Evolutionary conservation across 2,888 invertebrate species (phyloP).

Genomic region (Heliothis peltigera): DNA sequence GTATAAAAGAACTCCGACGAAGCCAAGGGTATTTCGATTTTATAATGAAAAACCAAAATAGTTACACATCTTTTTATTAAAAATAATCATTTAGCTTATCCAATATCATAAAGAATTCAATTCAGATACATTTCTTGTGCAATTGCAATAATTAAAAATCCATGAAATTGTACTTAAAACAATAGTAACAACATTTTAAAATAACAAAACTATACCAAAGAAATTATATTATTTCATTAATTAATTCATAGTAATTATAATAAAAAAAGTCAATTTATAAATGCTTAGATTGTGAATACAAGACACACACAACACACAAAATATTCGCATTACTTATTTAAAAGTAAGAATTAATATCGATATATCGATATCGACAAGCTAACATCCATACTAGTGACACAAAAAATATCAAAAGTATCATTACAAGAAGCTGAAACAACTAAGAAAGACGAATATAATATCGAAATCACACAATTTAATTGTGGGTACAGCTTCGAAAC

Average conservation of each 20-base stretch:
- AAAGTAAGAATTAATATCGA: constrained; percentile 19
- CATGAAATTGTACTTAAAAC: constrained; percentile 33
- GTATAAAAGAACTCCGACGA: too few relatives aligned
- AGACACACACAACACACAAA: constrained; percentile 37
- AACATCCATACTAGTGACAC: constrained; percentile 14
- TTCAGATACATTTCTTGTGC: constrained; percentile 49
- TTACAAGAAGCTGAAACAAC: constrained; percentile 21
- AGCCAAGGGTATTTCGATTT: too few relatives aligned
- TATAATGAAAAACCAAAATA: constrained; percentile 6
- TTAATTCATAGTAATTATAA: constrained; percentile 13
- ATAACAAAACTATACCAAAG: constrained; percentile 32
- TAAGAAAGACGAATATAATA: constrained; percentile 20
- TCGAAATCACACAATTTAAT: constrained; percentile 39
- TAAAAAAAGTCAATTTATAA: constrained; percentile 26
- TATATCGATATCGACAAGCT: constrained; percentile 20
- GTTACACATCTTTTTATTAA: constrained; percentile 59
- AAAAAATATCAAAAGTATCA: constrained; percentile 3
- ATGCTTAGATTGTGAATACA: constrained; percentile 21
- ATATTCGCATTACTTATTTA: constrained; percentile 12
- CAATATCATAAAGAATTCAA: constrained; percentile 40
- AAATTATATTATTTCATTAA: constrained; percentile 30
- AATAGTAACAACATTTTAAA: constrained; percentile 30
- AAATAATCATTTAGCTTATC: constrained; percentile 57
- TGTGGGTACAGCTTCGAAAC: constrained; percentile 20
- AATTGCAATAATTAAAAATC: constrained; percentile 34